Evolutionary conservation across 2,113 vertebrate species (phyloP).

Genomic region (Aspidoscelis tigris): DNA sequence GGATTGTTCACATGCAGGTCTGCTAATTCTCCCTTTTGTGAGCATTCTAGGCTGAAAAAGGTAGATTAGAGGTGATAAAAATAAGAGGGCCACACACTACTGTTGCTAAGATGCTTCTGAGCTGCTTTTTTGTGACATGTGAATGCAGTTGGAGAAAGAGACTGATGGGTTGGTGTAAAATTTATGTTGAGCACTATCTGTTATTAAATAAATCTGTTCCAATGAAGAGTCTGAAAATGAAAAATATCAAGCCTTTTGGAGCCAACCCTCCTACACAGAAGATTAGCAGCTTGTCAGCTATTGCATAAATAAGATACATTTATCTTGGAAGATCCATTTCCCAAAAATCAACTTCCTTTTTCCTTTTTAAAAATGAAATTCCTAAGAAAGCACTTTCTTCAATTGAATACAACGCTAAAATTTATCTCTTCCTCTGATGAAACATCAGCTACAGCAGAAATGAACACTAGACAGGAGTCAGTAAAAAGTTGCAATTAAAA

Average conservation of each 20-base stretch:
- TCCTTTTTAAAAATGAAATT: neutral
- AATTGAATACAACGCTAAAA: no score
- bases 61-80: no score
- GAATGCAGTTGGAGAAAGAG: neutral
- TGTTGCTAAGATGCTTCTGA: no score
- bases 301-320: slow-evolving; percentile 23
- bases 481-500: no score
- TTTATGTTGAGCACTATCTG: slow-evolving; percentile 7
- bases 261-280: slow-evolving; percentile 13
- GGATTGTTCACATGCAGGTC: no score
- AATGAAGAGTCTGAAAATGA: neutral
- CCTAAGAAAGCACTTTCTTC: no score
- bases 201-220: slow-evolving; percentile 36
- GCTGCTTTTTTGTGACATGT: neutral
- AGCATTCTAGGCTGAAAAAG: no score
- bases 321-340: slow-evolving; percentile 11
- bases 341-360: neutral
- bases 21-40: no score
- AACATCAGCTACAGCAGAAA: no score
- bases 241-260: neutral
- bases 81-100: no score
- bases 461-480: no score
- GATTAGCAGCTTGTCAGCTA: slow-evolving; percentile 26
- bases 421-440: no score
- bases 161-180: neutral